Conservation (phyloP, 2,113 vertebrate species). For the Mus pahari region DNA sequence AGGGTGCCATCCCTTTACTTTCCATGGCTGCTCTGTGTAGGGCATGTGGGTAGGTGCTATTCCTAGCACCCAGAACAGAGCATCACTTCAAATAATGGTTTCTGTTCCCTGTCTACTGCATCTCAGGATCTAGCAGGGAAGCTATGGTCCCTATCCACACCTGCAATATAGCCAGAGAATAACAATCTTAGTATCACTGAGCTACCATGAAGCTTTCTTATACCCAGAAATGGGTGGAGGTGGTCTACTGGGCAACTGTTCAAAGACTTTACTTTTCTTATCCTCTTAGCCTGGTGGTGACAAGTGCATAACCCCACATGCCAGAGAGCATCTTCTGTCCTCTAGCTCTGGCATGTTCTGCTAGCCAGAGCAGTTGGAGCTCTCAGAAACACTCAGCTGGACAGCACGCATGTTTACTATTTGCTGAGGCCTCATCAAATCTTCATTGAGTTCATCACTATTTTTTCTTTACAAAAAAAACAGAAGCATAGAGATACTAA, state of each 20-base stretch:
- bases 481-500: neutral
- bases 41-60: neutral
- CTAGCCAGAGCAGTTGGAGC: neutral
- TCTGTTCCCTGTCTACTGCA: neutral
- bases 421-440: neutral
- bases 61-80: neutral
- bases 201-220: neutral
- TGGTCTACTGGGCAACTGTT: neutral
- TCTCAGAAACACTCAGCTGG: neutral
- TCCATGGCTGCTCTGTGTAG: neutral
- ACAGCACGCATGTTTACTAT: neutral
- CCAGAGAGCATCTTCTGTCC: too few relatives aligned
- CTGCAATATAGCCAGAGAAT: neutral
- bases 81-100: neutral
- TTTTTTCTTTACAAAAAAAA: neutral
- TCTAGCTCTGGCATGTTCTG: neutral
- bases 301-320: neutral
- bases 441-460: neutral
- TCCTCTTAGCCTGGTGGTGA: neutral
- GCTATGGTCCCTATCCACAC: neutral
- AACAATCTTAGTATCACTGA: neutral
- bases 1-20: neutral
- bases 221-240: neutral
- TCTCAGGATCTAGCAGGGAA: neutral
- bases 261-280: neutral